Evolutionary conservation across 1,140 invertebrate genomes (phyloP).

Genomic region (Cotesia vestalis): DNA sequence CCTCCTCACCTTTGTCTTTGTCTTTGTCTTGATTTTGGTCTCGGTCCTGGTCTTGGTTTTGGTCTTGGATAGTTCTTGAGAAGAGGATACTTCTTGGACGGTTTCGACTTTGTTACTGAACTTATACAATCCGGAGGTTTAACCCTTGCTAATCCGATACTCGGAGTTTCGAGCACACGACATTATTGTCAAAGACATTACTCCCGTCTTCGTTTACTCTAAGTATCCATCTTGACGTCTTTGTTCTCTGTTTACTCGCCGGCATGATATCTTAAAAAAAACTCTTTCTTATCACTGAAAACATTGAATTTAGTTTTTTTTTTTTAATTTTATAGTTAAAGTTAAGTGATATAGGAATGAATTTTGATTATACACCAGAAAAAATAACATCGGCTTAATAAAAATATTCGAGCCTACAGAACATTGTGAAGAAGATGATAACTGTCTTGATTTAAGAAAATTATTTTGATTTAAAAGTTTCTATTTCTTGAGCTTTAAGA

Average conservation of each 20-base stretch:
- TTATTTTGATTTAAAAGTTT: too few species aligned
- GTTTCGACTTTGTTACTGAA: conserved; percentile 14
- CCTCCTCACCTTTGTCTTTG: conserved; percentile 12
- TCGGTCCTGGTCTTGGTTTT: neutral
- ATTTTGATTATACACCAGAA: too few species aligned
- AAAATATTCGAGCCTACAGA: too few species aligned
- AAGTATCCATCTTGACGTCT: neutral
- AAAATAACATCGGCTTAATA: too few species aligned
- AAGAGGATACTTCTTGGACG: conserved; percentile 11
- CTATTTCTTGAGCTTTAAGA: too few species aligned
- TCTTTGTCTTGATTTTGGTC: conserved; percentile 23
- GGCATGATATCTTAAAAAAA: conserved; percentile 5
- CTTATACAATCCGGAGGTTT: conserved; percentile 1
- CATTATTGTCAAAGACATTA: neutral
- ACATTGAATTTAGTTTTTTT: too few species aligned
- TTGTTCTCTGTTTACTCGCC: conserved; percentile 19
- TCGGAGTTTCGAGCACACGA: conserved; percentile 8
- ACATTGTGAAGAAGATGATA: too few species aligned
- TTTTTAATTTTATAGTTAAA: too few species aligned
- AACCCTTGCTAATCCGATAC: conserved; percentile 14
- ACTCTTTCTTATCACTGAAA: too few species aligned
- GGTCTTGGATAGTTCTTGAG: neutral
- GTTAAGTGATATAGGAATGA: too few species aligned
- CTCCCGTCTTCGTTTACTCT: too few species aligned
- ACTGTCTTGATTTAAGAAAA: too few species aligned